Evolutionary conservation across 2,113 vertebrate species (phyloP), one percentile per base, ranked within the genome.

Genomic region (Hipposideros armiger): DNA sequence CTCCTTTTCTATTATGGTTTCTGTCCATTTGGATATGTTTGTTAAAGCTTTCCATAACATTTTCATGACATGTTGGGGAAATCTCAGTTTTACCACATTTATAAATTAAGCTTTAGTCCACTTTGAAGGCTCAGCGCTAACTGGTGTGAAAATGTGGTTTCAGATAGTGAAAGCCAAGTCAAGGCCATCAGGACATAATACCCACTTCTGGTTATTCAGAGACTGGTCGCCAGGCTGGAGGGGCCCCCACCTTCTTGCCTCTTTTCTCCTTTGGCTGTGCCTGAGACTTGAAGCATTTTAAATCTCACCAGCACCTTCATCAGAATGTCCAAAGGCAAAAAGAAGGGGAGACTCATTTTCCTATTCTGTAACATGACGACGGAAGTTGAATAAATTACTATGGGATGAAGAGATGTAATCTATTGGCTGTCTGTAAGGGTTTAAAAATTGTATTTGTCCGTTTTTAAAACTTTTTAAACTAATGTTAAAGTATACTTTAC

Each of bases 101-200:
- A 54, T 97, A 97, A 96, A 95, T 69, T 96, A 94, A 96, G 86
- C 96, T 93, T 32, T 28, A 92, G 81, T 91, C 97, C 54, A 94
- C 95, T 93, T 85, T 3, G 76, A 98, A 89, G 81, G 70, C 0
- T 7, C 95, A 80, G 84, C 88, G 94, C 62, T 92, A 93, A 80
- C 97, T 83, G 96, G 94, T 97, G 96, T 96, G 97, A 97, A 98
- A 96, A 93, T 26, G 95, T 80, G 94, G 78, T 97, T 98, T 98
- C 95, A 86, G 67, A 86, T 76, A 95, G 97, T 91, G 60, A 95
- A 96, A 96, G 87, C 4, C 42, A 62, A 94, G 97, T 90, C 13
- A 47, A 86, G 40, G 0, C 16, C 78, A 54, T 97, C 85, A 7
- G 45, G 1, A 17, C 77, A 56, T 58, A 85, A 84, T 88, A 84